Conservation (phyloP, 1,140 invertebrate species). For the Hestina assimilis region DNA sequence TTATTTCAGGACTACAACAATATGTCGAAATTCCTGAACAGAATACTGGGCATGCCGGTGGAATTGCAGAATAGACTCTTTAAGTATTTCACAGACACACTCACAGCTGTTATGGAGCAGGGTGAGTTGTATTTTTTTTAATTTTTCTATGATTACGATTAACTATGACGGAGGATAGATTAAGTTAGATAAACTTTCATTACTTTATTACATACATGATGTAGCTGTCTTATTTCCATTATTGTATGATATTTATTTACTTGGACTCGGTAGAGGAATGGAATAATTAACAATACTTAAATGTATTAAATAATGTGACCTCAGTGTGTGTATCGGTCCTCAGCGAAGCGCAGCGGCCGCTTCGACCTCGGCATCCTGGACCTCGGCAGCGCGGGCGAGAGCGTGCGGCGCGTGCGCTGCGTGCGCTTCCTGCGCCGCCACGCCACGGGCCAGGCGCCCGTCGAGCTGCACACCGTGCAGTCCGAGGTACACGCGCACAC, state of each 20-base stretch:
- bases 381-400: slow-evolving; percentile 92
- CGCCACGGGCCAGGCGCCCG: slow-evolving; percentile 93
- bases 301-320: too few species aligned
- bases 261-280: too few species aligned
- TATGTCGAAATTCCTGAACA: slow-evolving; percentile 99
- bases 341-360: slow-evolving; percentile 83
- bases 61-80: slow-evolving; percentile 98
- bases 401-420: slow-evolving; percentile 87
- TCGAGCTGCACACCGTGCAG: slow-evolving; percentile 93
- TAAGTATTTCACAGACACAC: slow-evolving; percentile 97
- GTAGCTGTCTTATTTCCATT: too few species aligned
- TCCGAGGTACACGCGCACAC: too few species aligned
- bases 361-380: slow-evolving; percentile 96
- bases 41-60: slow-evolving; percentile 98
- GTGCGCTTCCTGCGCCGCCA: slow-evolving; percentile 91
- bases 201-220: too few species aligned
- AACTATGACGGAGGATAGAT: too few species aligned
- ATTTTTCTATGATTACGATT: too few species aligned
- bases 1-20: slow-evolving; percentile 91
- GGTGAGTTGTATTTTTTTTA: slow-evolving; percentile 69
- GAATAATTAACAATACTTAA: too few species aligned
- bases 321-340: too few species aligned
- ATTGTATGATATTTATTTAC: too few species aligned
- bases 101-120: slow-evolving; percentile 91
- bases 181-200: too few species aligned